Base-by-base conservation (phyloP, 1,140 invertebrate genomes). In the Drosophila novamexicana region DNA sequence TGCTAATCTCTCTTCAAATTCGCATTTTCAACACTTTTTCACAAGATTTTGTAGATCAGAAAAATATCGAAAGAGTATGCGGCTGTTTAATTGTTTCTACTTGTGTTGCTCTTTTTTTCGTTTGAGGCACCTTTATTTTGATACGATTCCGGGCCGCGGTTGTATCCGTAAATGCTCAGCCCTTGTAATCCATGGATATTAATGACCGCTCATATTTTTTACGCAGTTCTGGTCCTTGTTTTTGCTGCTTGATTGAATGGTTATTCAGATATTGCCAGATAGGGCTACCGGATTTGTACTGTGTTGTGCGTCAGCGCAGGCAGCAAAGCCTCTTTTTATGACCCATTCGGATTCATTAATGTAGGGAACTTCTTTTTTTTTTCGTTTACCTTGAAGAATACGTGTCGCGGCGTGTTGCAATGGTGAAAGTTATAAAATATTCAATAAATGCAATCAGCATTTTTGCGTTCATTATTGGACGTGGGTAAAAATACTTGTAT, bases 181-280 rank as follows among this genome's bases (percentile, higher is more conserved):
- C 79, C 77, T 69, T 89, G 80, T 88, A 89, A 88, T 88, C 84
- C 84, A 88, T 88, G 79, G 84, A 89, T 83, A 88, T 88, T 88
- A 88, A 88, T 88, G 84, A 83, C 79, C 78, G 76, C 58, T 50
- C 79, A 89, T 88, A 88, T 88, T 59, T 65, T 78, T 69, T 69
- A 14, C 16, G 44, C 53, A 52, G 47, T 59, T 69, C 57, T 65
- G 61, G 22, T 58, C 54, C 62, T 72, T 71, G 59, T 64, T 63
- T 53, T 36, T 47, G 39, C 71, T 57, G 73, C 40, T 83, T 88
- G 83, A 88, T 88, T 88, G 83, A 88, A 88, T 88, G 83, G 83
- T 80, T 88, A 88, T 88, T 88, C 83, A 88, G 82, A 82, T 82
- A 71, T 69, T 57, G 59, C 34, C 82, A 66, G 68, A 66, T 79